phyloP scores from a whole-genome alignment of 2,113 vertebrate species.

The Pachycephala philippinensis region DNA sequence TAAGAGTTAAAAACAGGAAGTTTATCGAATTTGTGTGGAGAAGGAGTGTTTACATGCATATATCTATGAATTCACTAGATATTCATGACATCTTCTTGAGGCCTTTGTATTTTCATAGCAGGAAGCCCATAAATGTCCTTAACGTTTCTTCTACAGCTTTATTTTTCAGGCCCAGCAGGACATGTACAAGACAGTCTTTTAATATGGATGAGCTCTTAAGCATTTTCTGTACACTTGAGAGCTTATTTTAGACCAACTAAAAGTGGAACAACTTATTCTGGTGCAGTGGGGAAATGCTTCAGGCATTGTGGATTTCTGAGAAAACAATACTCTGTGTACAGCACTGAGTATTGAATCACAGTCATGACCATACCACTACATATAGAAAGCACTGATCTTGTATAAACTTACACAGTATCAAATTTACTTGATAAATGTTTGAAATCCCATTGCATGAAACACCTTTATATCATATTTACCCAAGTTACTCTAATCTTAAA shows the following conservation, averaged over 20 bases:
- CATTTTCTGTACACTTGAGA: not conserved
- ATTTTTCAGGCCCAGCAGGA: not conserved
- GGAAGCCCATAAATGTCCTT: not conserved
- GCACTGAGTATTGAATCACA: not conserved
- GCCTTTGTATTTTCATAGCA: not conserved
- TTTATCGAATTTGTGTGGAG: not conserved
- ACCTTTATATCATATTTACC: not conserved
- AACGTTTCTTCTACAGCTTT: not conserved
- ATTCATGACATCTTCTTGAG: not conserved
- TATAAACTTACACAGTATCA: not conserved
- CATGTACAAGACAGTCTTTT: not conserved
- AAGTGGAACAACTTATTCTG: not conserved
- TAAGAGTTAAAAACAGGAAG: not conserved
- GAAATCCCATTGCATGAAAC: not conserved
- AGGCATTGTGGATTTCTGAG: not conserved
- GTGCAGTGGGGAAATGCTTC: not conserved
- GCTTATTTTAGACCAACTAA: not conserved
- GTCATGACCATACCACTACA: not conserved
- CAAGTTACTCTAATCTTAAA: not conserved
- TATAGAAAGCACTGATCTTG: not conserved
- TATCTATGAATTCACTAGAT: not conserved
- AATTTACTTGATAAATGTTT: not conserved
- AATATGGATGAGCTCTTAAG: not conserved
- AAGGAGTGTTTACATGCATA: not conserved
- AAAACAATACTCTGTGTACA: not conserved